Evolutionary conservation across 2,113 vertebrate species (phyloP).

Genomic region (Blennius ocellaris): DNA sequence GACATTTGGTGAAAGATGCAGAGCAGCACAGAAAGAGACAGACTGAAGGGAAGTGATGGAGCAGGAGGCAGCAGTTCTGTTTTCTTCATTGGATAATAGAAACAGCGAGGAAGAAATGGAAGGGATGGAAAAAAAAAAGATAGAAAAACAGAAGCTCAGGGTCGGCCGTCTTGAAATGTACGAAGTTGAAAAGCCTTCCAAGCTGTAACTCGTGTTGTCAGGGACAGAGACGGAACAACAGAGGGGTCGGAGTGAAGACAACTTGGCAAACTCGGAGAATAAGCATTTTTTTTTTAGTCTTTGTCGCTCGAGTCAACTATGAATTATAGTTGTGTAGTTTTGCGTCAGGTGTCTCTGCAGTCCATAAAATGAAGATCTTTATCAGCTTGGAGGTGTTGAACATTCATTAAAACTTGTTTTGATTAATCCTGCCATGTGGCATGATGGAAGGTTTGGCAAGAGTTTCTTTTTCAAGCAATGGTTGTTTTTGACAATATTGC

Average conservation of each 20-base stretch:
- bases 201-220: constrained; percentile 21
- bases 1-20: constrained; percentile 38
- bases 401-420: too few relatives aligned
- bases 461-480: too few relatives aligned
- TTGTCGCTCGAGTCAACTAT: too few relatives aligned
- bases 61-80: constrained; percentile 36
- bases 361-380: too few relatives aligned
- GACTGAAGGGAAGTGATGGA: constrained; percentile 33
- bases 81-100: constrained; percentile 31
- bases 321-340: too few relatives aligned
- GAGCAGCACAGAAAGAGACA: constrained; percentile 29
- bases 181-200: constrained; percentile 34
- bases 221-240: neutral
- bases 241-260: constrained; percentile 16
- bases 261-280: neutral
- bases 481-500: too few relatives aligned
- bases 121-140: neutral
- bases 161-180: constrained; percentile 24
- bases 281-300: too few relatives aligned
- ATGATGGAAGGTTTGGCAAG: too few relatives aligned
- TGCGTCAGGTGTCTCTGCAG: too few relatives aligned
- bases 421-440: too few relatives aligned
- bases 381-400: too few relatives aligned
- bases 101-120: neutral
- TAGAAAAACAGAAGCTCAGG: neutral